Evolutionary conservation across 2,888 invertebrate species (phyloP).

Genomic region (Lordiphosa andalusiaca): DNA sequence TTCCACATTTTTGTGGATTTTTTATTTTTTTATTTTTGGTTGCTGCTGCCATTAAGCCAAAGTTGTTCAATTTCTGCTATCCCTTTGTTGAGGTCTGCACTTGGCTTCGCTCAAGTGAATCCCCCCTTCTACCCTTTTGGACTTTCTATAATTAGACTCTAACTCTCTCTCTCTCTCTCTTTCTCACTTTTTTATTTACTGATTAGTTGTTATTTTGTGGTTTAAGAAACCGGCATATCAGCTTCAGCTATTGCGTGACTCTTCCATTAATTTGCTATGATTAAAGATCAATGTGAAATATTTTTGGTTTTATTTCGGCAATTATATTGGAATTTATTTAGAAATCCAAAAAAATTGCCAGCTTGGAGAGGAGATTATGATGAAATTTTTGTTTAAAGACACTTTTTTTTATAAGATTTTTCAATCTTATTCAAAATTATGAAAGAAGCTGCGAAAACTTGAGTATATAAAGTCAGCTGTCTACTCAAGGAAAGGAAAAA

Average conservation of each 20-base stretch:
- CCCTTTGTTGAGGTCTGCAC: constrained; percentile 3
- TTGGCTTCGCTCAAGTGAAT: background rate
- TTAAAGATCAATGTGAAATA: constrained; percentile 9
- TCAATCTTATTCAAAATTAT: too few species aligned
- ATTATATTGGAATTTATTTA: background rate
- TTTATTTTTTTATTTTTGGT: constrained; percentile 9
- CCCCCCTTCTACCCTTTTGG: background rate
- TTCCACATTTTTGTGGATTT: constrained; percentile 9
- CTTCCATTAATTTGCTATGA: constrained; percentile 15
- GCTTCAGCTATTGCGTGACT: constrained; percentile 9
- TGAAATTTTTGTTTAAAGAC: too few species aligned
- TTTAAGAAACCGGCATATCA: constrained; percentile 24
- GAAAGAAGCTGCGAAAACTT: too few species aligned
- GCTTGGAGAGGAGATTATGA: too few species aligned
- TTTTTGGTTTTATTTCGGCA: background rate
- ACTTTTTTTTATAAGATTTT: too few species aligned
- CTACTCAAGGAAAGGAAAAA: too few species aligned
- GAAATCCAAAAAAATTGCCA: too few species aligned
- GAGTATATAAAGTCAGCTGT: too few species aligned
- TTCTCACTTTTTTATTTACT: background rate
- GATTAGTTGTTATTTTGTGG: constrained; percentile 18
- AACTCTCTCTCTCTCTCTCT: background rate
- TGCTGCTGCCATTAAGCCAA: constrained; percentile 6
- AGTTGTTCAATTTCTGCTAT: constrained; percentile 22
- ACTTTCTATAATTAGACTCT: constrained; percentile 28